phyloP scores from a whole-genome alignment of 2,113 vertebrate genomes.

The Psammodynastes pulverulentus region DNA sequence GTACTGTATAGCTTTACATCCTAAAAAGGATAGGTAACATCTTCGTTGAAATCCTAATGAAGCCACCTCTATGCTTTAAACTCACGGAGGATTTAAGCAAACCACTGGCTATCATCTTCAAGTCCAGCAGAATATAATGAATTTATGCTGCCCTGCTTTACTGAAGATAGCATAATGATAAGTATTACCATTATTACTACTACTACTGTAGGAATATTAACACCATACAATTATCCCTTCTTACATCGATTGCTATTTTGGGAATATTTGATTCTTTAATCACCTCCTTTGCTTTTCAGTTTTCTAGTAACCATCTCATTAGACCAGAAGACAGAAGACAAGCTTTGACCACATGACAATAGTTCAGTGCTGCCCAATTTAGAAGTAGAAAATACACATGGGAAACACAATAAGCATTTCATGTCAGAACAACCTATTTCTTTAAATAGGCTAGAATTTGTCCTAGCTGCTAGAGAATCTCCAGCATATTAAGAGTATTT shows the following conservation, averaged over 20 bases:
- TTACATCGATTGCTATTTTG: not conserved
- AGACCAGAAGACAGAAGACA: not conserved
- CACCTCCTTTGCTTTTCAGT: not conserved
- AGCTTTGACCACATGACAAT: not conserved
- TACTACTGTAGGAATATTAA: not conserved
- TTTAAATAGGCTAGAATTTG: not conserved
- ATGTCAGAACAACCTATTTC: not conserved
- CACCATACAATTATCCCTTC: not conserved
- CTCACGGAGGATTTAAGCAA: not conserved
- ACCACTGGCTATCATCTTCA: not conserved
- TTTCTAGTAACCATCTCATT: not conserved
- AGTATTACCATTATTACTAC: not conserved
- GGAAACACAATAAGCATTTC: not conserved
- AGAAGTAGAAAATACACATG: not conserved
- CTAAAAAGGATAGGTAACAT: not conserved
- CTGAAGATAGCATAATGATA: not conserved
- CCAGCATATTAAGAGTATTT: not conserved
- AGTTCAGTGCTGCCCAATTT: not conserved
- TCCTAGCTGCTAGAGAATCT: not conserved
- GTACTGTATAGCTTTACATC: not conserved
- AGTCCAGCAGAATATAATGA: not conserved
- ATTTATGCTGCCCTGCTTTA: not conserved
- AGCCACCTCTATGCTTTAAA: not conserved
- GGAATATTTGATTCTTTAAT: not conserved
- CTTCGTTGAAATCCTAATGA: not conserved